Evolutionary conservation across 2,888 invertebrate genomes (phyloP).

Genomic region (Acronicta leporina): DNA sequence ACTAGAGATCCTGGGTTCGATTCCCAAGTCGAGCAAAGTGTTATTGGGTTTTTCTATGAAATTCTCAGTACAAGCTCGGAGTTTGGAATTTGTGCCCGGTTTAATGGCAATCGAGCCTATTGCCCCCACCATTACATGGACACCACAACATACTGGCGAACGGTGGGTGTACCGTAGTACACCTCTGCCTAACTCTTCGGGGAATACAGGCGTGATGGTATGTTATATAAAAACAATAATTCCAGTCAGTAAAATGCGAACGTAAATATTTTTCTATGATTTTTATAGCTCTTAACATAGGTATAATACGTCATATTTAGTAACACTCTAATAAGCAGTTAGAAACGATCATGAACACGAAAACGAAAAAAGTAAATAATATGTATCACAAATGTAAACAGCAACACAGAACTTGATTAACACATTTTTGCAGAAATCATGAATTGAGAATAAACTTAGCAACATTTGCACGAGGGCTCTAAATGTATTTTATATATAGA

Average conservation of each 20-base stretch:
- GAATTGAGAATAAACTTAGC: constrained; percentile 23
- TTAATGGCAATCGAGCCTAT: too few relatives aligned
- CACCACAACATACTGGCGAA: too few relatives aligned
- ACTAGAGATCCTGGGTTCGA: too few relatives aligned
- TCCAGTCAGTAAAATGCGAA: background rate
- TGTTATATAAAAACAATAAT: too few relatives aligned
- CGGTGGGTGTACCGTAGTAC: too few relatives aligned
- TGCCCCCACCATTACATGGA: too few relatives aligned
- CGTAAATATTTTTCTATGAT: background rate
- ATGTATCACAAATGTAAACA: constrained; percentile 1
- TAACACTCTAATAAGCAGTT: background rate
- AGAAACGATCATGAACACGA: constrained; percentile 10
- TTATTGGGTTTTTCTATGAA: too few relatives aligned
- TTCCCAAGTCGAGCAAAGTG: too few relatives aligned
- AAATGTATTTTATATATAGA: constrained; percentile 21
- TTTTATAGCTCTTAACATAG: constrained; percentile 1
- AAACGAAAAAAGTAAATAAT: constrained; percentile 10
- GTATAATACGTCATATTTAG: constrained; percentile 6
- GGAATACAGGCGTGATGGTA: too few relatives aligned
- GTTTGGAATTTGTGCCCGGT: too few relatives aligned
- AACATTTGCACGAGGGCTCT: constrained; percentile 11
- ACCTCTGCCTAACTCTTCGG: too few relatives aligned
- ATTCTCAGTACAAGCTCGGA: too few relatives aligned
- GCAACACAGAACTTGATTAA: constrained; percentile 9
- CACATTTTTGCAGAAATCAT: constrained; percentile 8